Percentiles rank a stretch among this genome's conserved stretches.
phyloP scores from a whole-genome alignment of 1,140 invertebrate species.

The Drosophila oshimai region DNA sequence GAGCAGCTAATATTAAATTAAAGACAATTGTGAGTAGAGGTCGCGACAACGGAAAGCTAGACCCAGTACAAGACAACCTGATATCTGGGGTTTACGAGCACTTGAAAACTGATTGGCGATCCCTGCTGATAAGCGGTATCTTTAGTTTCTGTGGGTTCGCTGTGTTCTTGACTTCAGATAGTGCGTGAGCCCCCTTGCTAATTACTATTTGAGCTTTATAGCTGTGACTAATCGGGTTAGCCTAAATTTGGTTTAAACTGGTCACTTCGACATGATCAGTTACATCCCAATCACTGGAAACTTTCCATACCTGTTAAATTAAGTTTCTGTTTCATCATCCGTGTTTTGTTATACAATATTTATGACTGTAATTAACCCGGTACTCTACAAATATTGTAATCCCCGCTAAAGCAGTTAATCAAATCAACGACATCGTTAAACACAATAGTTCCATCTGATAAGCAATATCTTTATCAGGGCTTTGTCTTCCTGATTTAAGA shows the following conservation, averaged over 20 bases:
- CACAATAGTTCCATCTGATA: neutral
- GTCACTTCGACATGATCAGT: neutral
- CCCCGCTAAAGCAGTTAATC: neutral
- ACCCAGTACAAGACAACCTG: constrained; percentile 15
- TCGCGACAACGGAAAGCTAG: constrained; percentile 20
- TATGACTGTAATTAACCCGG: neutral
- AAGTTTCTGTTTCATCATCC: neutral
- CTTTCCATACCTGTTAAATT: neutral
- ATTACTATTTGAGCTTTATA: constrained; percentile 1
- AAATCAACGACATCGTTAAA: neutral
- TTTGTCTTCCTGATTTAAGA: neutral
- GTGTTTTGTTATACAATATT: neutral
- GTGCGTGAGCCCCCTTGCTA: constrained; percentile 4
- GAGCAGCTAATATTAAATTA: constrained; percentile 65
- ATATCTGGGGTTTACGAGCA: constrained; percentile 23
- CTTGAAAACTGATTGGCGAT: constrained; percentile 16
- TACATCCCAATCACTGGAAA: neutral
- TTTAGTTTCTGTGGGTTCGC: neutral
- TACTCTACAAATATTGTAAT: neutral
- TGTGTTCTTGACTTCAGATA: constrained; percentile 18
- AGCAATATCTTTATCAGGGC: neutral
- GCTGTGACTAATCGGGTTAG: neutral
- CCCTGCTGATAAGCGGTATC: constrained; percentile 26
- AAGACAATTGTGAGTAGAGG: constrained; percentile 76
- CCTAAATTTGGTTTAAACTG: neutral